These are phyloP conservation scores for Philhelius pedissequus DNA, from an alignment of 2,888 invertebrate genomes.

Conservation along the genomic window DNA sequence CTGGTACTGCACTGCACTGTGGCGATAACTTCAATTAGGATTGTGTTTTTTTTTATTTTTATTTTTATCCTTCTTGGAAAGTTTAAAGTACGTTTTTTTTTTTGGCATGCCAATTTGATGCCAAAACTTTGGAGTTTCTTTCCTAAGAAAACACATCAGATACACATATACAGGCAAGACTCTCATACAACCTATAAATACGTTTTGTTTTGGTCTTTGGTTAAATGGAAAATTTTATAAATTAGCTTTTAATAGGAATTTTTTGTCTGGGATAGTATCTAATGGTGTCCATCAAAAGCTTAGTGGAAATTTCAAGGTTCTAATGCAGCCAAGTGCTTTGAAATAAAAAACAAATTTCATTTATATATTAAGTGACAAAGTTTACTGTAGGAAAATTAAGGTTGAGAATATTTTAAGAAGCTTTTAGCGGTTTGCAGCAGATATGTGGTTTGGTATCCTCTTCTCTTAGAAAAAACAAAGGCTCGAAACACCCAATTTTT, in stretches of 20 bases:
- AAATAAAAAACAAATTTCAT: neutral
- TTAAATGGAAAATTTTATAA: neutral
- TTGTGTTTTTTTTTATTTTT: slow-evolving; percentile 7
- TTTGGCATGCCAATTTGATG: slow-evolving; percentile 32
- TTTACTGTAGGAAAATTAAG: neutral
- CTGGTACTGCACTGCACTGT: neutral
- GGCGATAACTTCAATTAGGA: slow-evolving; percentile 63
- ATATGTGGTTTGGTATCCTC: too few relatives aligned
- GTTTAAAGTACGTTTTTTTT: slow-evolving; percentile 26
- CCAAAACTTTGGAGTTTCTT: slow-evolving; percentile 31
- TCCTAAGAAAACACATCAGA: neutral
- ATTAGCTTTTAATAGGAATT: neutral
- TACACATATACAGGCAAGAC: neutral
- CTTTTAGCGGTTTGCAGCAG: neutral
- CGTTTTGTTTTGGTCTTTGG: neutral
- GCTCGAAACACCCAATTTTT: too few relatives aligned
- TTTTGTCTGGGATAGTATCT: neutral
- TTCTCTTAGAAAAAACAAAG: too few relatives aligned
- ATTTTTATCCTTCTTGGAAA: neutral
- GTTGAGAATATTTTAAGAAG: neutral
- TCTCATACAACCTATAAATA: neutral
- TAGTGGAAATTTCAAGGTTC: neutral
- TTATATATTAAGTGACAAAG: neutral
- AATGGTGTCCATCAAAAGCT: neutral
- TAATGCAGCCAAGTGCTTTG: neutral